Base-by-base conservation (phyloP, 1,140 invertebrate species). In the Aphaenogaster floridana region DNA sequence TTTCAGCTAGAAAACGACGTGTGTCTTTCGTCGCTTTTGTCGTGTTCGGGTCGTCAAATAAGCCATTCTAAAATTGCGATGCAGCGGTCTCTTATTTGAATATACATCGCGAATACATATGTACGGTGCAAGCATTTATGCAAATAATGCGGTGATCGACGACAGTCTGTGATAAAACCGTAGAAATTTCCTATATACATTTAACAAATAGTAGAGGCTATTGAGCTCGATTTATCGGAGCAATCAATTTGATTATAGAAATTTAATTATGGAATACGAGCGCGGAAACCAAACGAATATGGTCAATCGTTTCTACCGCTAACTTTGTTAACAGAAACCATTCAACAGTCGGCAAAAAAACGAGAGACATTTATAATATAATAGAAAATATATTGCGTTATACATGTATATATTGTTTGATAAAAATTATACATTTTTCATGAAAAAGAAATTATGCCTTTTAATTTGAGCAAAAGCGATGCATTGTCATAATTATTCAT, bases 321-420 rank as follows among this genome's bases (percentile, higher is more conserved):
- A 80, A 80, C 15, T 69, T 68, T 15, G 36, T 80, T 80, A 80
- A 80, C 57, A 52, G 78, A 80, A 66, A 48, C 63, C 34, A 52
- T 52, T 28, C 63, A 80, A 80, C 7, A 34, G 17, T 42, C 17
- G 17, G 11, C 5, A 36, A 68, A 39, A 4, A 50, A 11, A 21
- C 11, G 17, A n/a, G 34, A 66, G 8, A 13, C 28, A n/a, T 21
- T 79, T 39, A 63, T 68, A 77, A 1, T 52, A 1, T 68, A 15
- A 66, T 39, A 45, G 4, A 54, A 61, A 61, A 21, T 21, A 15
- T 68, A 68, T 39, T 66, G 0, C 39, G 13, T 74, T 59, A 76
- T 36, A 21, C 2, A 21, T 21, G 7, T 50, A 9, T n/a, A 11
- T 36, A 21, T 2, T 36, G 48, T 48, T n/a, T 28, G 7, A n/a